A percentile compares a stretch with the other conserved stretches of the same genome.
These are phyloP conservation scores for Mechanitis mazaeus DNA, from an alignment of 2,888 invertebrate species.

Conservation along the genomic window DNA sequence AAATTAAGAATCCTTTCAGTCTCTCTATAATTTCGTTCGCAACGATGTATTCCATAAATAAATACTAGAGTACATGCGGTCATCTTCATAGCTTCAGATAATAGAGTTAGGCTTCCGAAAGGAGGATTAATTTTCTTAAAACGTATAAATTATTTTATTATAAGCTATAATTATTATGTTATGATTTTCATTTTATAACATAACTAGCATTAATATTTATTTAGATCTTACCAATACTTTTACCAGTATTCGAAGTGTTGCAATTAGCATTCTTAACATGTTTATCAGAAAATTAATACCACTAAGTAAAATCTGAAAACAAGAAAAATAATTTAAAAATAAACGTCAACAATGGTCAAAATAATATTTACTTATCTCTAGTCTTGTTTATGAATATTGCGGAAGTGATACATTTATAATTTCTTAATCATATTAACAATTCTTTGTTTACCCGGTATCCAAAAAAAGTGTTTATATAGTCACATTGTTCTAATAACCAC, in stretches of 20 bases:
- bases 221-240: constrained; percentile 20
- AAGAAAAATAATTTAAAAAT: constrained; percentile 11
- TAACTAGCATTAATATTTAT: too few relatives aligned
- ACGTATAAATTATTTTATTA: too few relatives aligned
- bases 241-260: constrained; percentile 20
- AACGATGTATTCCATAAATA: constrained; percentile 12
- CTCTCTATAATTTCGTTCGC: constrained; percentile 23
- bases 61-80: constrained; percentile 7
- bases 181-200: too few relatives aligned
- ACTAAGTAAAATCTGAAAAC: constrained; percentile 22
- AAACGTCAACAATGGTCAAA: too few relatives aligned
- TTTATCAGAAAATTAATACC: constrained; percentile 22
- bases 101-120: too few relatives aligned
- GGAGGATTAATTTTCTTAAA: too few relatives aligned
- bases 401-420: too few relatives aligned
- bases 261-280: constrained; percentile 21
- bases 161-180: too few relatives aligned
- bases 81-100: constrained; percentile 9
- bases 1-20: constrained; percentile 18
- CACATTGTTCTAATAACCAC: constrained; percentile 28
- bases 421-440: too few relatives aligned
- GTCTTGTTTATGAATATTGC: too few relatives aligned
- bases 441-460: too few relatives aligned
- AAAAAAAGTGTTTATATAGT: constrained; percentile 23
- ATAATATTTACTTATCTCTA: too few relatives aligned